Evolutionary conservation across 1,140 invertebrate genomes (phyloP), one percentile per base, ranked within the genome.

Genomic region (Danaus plexippus): DNA sequence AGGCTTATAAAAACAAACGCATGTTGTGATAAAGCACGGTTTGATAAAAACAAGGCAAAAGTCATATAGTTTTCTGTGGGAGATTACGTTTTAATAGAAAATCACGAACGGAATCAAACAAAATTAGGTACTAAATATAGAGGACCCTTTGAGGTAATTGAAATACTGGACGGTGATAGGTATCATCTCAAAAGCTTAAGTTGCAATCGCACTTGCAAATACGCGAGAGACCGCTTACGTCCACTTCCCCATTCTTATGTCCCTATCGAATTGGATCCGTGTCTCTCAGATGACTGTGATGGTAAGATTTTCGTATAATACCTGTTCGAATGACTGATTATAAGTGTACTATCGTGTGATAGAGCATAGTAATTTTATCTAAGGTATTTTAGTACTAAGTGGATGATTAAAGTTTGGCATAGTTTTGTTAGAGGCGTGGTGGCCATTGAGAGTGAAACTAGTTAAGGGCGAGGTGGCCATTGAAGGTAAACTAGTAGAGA

Each of bases 61-160:
- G 15, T 15, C 15, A 15, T 3, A 3, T 15, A 1, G 15, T 67
- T 67, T 49, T n/a, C 32, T 1, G 45, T 67, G 10, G 58, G 60
- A 3, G 64, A 69, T 48, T 63, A 52, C 7, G 66, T 66, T 45
- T 45, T 71, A 11, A 22, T 71, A 0, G 44, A 64, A 58, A 70
- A 70, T 54, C 22, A 70, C 0, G 65, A 66, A 46, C 47, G 66
- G 3, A 66, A 68, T 64, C 59, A 64, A 63, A 68, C 63, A 1
- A 70, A 70, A 48, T 56, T 67, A 49, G 60, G 63, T 47, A 15
- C 64, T n/a, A 70, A 70, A 57, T 70, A 50, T 45, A 70, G 61
- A 50, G 61, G 64, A 11, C 64, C 64, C 3, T 66, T 15, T 47
- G n/a, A 56, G 11, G 46, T 66, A 0, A 46, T 56, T 50, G 50